Base-by-base conservation (phyloP, 2,888 invertebrate species). In the Hirtodrosophila confusa region DNA sequence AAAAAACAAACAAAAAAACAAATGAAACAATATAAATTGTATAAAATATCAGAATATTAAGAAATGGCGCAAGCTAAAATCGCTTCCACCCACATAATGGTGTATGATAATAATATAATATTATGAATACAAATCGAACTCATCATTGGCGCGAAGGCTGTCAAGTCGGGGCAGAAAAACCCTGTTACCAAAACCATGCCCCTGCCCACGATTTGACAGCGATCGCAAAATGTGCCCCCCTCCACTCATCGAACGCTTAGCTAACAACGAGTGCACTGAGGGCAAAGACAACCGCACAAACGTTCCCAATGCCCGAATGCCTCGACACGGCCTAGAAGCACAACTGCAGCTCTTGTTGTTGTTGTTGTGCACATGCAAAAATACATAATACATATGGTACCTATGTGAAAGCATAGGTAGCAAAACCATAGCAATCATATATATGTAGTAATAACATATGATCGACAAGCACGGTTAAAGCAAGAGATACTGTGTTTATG, bases 201-300 rank as follows among this genome's bases (percentile, higher is more conserved):
- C 40, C 69, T 69, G 75, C 37, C 24, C 50, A 50, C 56, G 72
- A 65, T 65, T 73, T 73, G 76, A 75, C 71, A 70, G 71, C 53
- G 75, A 56, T 65, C 56, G 72, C 70, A 55, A 75, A 40, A 51
- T 50, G 62, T n/a, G n/a, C n/a, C 6, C 1, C 9, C 17, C 44
- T n/a, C 44, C 44, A n/a, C 44, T 51, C 65, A 75, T 75, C 58
- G 58, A 60, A 53, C 55, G 70, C 72, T 72, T 72, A 36, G 58
- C 75, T 72, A 72, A 75, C 70, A 69, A 56, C 55, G 72, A 75
- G 75, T 64, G 72, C 75, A 64, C 39, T 45, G 50, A 17, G 50
- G 61, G 57, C 48, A 43, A 37, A 33, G 27, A 37, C 29, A 49
- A 48, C 17, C 56, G 53, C 60, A 57, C 45, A 58, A 56, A 48